Evolutionary conservation across 2,888 invertebrate species (phyloP), one percentile per base, ranked within the genome.

Genomic region (Volucella inflata): DNA sequence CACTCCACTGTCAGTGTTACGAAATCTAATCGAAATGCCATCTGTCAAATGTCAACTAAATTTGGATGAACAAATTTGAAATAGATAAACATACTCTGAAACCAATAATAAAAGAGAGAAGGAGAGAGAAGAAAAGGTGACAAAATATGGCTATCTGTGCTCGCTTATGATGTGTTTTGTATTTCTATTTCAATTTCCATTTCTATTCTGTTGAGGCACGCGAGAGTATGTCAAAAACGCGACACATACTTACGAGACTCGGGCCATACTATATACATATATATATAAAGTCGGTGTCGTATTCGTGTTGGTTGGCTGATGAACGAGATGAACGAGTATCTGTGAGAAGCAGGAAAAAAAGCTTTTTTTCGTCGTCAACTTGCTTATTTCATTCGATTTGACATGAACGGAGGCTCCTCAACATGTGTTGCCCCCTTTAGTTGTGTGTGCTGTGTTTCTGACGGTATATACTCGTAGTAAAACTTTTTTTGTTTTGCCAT

Each of bases 141-240:
- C 11, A 8, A 75, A 74, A 77, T 46, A 70, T 77, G 70, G 68
- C 68, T 60, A 30, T 6, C 67, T 60, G 68, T n/a, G 53, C 38
- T 6, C 30, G 30, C 46, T 51, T 55, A 51, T 60, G 77, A 70
- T 55, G 70, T 62, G 38, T 70, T 72, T 74, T 74, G 74, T 55
- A 74, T 64, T 74, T 74, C 38, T 30, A 30, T 30, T 30, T 30
- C 30, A 1, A 21, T 21, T 21, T 21, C 1, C 21, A 21, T 53
- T 53, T 38, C 50, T 59, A 59, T 50, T 71, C 50, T 21, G 48
- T 59, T 2, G 59, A 48, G 40, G 53, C 14, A 2, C 12, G 46
- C 50, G 59, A 59, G 59, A 71, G 74, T 64, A 38, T 74, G 62
- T 55, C 74, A 74, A 55, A 72, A 74, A 74, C 55, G 10, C 53